A percentile compares a stretch with the other conserved stretches of the same genome.
These are phyloP conservation scores for Xiphorhynchus erythropygius DNA, from an alignment of 2,797 vertebrate species.

Conservation along the genomic window DNA sequence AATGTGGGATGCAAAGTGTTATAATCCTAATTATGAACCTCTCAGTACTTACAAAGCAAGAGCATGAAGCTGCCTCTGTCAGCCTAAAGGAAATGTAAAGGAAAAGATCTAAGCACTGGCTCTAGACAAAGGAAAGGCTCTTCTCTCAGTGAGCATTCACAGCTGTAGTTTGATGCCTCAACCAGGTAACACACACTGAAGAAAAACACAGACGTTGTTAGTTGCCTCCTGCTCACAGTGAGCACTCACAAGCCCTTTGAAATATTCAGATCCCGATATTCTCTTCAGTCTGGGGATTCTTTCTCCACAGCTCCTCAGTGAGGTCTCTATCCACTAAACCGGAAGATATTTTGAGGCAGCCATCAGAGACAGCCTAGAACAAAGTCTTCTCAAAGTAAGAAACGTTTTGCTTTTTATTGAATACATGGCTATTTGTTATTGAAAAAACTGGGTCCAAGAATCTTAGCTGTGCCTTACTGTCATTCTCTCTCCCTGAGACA, in stretches of 20 bases:
- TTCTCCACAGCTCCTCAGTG: not conserved
- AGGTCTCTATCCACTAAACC: not conserved
- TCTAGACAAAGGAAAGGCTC: not conserved
- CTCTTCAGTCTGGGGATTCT: not conserved
- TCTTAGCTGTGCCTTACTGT: fast-evolving
- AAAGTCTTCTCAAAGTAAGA: not conserved
- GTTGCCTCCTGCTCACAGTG: not conserved
- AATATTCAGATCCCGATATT: not conserved
- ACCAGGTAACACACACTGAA: not conserved
- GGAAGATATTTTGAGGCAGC: not conserved
- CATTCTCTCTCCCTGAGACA: not conserved
- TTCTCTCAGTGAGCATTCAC: not conserved
- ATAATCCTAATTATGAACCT: not conserved
- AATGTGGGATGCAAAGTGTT: not conserved
- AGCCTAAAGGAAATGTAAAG: not conserved
- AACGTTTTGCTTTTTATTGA: not conserved
- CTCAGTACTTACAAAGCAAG: not conserved
- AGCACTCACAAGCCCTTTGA: not conserved
- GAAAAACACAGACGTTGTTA: not conserved
- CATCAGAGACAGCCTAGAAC: not conserved
- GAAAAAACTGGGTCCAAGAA: not conserved
- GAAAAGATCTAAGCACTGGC: not conserved
- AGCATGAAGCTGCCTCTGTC: not conserved
- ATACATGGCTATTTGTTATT: not conserved
- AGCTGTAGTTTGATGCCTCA: not conserved